Percentiles rank a stretch among this genome's conserved stretches.
These are phyloP conservation scores for Portunus trituberculatus DNA, from an alignment of 1,140 invertebrate species.

Conservation along the genomic window DNA sequence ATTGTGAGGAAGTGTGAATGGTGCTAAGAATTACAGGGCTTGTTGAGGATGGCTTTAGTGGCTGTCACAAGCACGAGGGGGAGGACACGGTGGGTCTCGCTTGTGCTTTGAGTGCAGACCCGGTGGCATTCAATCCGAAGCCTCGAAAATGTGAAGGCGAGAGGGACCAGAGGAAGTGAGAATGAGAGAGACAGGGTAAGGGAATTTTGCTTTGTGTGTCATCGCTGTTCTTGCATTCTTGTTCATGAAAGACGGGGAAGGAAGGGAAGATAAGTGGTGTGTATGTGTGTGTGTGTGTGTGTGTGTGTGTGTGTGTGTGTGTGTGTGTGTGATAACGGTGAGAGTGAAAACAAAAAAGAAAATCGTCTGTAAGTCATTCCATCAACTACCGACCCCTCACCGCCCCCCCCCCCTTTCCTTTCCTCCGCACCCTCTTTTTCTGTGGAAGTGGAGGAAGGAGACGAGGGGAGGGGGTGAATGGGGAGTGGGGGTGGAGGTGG, in stretches of 20 bases:
- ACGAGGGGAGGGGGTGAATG: background rate
- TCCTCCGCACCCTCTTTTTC: background rate
- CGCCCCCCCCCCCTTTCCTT: background rate
- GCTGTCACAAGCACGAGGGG: too few relatives aligned
- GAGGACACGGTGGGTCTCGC: too few relatives aligned
- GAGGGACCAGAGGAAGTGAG: background rate
- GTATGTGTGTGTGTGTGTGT: conserved; percentile 25
- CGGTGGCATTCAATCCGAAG: too few relatives aligned
- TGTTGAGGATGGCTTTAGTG: too few relatives aligned
- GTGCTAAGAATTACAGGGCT: background rate
- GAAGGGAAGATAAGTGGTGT: background rate
- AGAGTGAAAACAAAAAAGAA: background rate
- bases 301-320: conserved; percentile 43
- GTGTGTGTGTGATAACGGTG: background rate
- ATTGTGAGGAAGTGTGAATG: background rate
- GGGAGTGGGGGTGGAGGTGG: background rate
- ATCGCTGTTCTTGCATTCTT: too few relatives aligned
- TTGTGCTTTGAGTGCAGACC: too few relatives aligned
- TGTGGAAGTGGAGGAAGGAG: background rate
- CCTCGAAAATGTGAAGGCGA: too few relatives aligned
- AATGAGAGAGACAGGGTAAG: background rate
- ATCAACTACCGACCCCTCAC: background rate
- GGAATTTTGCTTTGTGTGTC: too few relatives aligned
- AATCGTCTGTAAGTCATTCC: background rate
- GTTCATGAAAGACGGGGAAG: too few relatives aligned